Percentiles rank a stretch among this genome's conserved stretches.
Conservation (phyloP, 2,797 vertebrate genomes). For the Ibycter americanus region DNA sequence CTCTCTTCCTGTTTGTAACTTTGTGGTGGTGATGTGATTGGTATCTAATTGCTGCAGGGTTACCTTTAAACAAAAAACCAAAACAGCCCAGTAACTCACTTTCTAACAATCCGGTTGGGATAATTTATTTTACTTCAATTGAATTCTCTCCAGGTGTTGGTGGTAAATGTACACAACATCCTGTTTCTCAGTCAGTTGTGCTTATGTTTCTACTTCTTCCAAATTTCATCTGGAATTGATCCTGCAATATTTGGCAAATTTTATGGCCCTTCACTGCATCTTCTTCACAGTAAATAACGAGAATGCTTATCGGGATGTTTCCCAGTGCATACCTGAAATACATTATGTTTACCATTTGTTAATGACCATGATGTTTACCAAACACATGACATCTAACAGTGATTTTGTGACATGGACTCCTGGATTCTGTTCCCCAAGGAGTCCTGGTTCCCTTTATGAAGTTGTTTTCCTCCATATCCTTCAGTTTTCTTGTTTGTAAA, state of each 20-base stretch:
- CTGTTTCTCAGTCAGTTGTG: not conserved
- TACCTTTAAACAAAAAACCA: not conserved
- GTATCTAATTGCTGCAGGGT: slow-evolving; percentile 63
- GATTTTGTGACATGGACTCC: not conserved
- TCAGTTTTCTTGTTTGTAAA: not conserved
- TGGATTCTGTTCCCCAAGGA: not conserved
- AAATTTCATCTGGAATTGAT: not conserved
- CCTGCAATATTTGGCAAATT: not conserved
- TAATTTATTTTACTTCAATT: not conserved
- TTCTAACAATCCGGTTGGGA: not conserved
- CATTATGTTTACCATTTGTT: not conserved
- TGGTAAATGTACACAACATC: not conserved
- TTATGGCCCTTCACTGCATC: not conserved
- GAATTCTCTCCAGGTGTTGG: not conserved
- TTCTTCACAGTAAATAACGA: not conserved
- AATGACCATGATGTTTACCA: not conserved
- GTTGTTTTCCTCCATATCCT: not conserved
- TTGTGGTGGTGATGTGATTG: slow-evolving; percentile 48
- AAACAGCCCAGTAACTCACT: not conserved
- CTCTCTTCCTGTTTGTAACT: slow-evolving; percentile 63
- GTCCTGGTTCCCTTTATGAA: not conserved
- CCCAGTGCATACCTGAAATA: not conserved
- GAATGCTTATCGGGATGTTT: not conserved
- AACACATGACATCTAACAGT: not conserved
- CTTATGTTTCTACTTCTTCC: not conserved